Conservation (phyloP, 2,888 invertebrate species). For the Pseudanteris insignis region DNA sequence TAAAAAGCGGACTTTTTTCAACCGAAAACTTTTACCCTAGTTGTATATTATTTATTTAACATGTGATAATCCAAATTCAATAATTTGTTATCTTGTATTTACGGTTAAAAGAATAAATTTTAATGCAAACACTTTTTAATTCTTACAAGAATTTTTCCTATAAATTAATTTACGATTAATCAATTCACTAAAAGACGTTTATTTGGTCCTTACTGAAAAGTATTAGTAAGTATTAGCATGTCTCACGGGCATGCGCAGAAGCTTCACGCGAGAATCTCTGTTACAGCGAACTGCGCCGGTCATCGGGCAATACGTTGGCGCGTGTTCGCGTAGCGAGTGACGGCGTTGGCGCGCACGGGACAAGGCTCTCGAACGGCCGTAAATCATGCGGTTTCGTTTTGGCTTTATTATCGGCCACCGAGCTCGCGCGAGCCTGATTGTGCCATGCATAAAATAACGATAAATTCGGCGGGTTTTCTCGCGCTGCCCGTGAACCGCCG, state of each 20-base stretch:
- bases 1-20: too few species aligned
- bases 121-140: too few species aligned
- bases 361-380: slow-evolving; percentile 53
- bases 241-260: slow-evolving; percentile 23
- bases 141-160: too few species aligned
- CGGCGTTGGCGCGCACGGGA: slow-evolving; percentile 34
- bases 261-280: slow-evolving; percentile 26
- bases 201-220: too few species aligned
- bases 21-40: too few species aligned
- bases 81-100: too few species aligned
- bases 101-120: too few species aligned
- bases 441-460: slow-evolving; percentile 66
- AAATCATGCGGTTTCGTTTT: slow-evolving; percentile 56
- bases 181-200: too few species aligned
- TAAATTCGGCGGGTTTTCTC: slow-evolving; percentile 58
- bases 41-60: too few species aligned
- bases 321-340: slow-evolving; percentile 31
- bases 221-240: slow-evolving; percentile 38
- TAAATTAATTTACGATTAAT: too few species aligned
- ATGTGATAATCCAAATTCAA: too few species aligned
- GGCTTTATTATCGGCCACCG: slow-evolving; percentile 55
- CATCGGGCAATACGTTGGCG: slow-evolving; percentile 35
- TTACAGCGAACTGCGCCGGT: slow-evolving; percentile 11
- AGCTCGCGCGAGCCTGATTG: slow-evolving; percentile 52
- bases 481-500: slow-evolving; percentile 51